These are phyloP conservation scores for Rhopalosiphum maidis DNA, from an alignment of 1,140 invertebrate genomes.

Conservation along the genomic window DNA sequence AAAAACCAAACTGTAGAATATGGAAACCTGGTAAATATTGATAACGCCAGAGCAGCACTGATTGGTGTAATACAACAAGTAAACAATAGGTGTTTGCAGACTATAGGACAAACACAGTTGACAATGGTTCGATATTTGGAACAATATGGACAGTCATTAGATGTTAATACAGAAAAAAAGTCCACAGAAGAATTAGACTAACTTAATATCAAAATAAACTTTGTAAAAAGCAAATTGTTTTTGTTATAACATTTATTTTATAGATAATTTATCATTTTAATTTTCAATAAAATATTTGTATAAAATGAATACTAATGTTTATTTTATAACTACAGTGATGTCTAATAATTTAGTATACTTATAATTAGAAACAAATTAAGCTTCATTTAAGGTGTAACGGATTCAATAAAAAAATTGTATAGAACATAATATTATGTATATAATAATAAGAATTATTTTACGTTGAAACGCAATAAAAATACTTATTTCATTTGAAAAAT, in stretches of 20 bases:
- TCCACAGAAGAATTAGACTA: constrained; percentile 11
- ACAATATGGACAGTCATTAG: constrained; percentile 33
- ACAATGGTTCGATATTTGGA: constrained; percentile 49
- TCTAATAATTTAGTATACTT: background rate
- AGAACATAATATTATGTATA: background rate
- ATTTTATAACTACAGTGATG: background rate
- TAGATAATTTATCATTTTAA: background rate
- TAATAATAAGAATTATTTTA: background rate
- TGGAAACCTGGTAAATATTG: constrained; percentile 59
- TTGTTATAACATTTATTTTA: background rate
- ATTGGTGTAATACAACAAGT: constrained; percentile 58
- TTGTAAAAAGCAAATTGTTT: background rate
- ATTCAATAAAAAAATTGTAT: background rate
- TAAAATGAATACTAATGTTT: background rate
- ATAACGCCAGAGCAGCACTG: constrained; percentile 60
- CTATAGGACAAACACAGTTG: constrained; percentile 50
- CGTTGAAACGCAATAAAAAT: too few species aligned
- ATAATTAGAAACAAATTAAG: background rate
- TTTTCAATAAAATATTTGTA: constrained; percentile 31
- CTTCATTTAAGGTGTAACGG: background rate
- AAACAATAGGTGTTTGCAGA: constrained; percentile 43
- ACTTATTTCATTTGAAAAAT: too few species aligned
- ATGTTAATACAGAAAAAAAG: constrained; percentile 17
- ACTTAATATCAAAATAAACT: background rate
- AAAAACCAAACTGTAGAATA: constrained; percentile 60